Evolutionary conservation across 2,888 invertebrate genomes (phyloP).

Genomic region (Epirrhoe tristata): DNA sequence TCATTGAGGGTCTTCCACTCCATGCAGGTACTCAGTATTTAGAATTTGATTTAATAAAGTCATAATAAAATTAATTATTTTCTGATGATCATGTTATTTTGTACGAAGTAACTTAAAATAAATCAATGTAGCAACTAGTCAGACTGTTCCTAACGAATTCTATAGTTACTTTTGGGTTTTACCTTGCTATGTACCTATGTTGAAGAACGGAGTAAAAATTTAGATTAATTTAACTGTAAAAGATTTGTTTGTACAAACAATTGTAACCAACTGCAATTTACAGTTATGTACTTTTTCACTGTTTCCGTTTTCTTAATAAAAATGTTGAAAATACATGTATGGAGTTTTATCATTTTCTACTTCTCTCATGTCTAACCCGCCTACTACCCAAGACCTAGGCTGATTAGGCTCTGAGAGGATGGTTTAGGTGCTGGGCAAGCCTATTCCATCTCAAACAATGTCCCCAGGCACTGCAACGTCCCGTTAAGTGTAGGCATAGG

Average conservation of each 20-base stretch:
- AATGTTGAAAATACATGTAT: constrained; percentile 77
- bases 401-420: too few species aligned
- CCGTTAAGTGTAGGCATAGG: too few species aligned
- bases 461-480: too few species aligned
- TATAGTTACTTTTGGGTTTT: neutral
- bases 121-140: constrained; percentile 29
- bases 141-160: constrained; percentile 24
- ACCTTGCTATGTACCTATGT: constrained; percentile 31
- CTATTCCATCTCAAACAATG: too few species aligned
- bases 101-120: constrained; percentile 9
- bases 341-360: constrained; percentile 20
- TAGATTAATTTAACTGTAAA: constrained; percentile 73
- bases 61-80: constrained; percentile 5
- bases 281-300: constrained; percentile 86
- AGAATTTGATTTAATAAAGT: neutral
- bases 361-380: neutral
- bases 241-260: constrained; percentile 77
- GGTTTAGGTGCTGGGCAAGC: too few species aligned
- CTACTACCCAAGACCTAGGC: too few species aligned
- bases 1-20: too few species aligned
- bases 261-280: constrained; percentile 83
- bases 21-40: neutral
- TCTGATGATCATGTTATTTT: neutral
- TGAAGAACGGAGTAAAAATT: constrained; percentile 71
- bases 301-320: constrained; percentile 86